Evolutionary conservation across 2,797 vertebrate genomes (phyloP), one percentile per base, ranked within the genome.

Genomic region (Merluccius polli): DNA sequence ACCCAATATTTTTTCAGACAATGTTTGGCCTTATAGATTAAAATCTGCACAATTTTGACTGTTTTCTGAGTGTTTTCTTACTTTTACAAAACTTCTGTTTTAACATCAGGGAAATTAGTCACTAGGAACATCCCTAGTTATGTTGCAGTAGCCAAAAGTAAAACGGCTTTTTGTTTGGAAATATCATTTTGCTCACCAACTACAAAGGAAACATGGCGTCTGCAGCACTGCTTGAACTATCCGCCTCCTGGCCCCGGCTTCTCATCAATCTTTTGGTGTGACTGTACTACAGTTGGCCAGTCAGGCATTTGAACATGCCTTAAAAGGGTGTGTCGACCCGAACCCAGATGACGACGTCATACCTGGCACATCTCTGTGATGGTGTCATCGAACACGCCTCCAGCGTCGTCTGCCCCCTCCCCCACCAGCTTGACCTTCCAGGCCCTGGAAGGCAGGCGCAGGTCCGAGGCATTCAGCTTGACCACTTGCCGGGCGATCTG

Each of bases 361-460:
- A 95, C 94, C 93, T 95, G 94, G 72, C 94, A 95, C 93, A 95
- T 95, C 86, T 95, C 94, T 0, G 94, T 95, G 85, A 95, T 95
- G 77, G 94, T 95, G 87, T 95, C 94, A 0, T 95, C 94, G 65
- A 95, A 95, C 8, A 95, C 94, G 0, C 94, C 94, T 0, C 94
- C 94, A 0, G 94, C 94, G 0, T 95, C 94, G 4, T 95, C 94
- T 0, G 94, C 94, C 0, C 94, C 94, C 85, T 95, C 94, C 0
- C 94, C 94, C 6, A 95, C 93, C 83, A 95, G 90, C 52, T 95
- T 95, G 8, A 95, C 94, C 87, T 95, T 95, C 94, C 94, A 95
- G 59, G 94, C 94, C 52, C 94, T 86, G 0, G 94, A 95, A 7
- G 94, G 94, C 76, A 95, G 89, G 0, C 94, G 89, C 8, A 95